These are phyloP conservation scores for Desmophyllum pertusum DNA, from an alignment of 92 coral and sea anemone species.

Conservation along the genomic window DNA sequence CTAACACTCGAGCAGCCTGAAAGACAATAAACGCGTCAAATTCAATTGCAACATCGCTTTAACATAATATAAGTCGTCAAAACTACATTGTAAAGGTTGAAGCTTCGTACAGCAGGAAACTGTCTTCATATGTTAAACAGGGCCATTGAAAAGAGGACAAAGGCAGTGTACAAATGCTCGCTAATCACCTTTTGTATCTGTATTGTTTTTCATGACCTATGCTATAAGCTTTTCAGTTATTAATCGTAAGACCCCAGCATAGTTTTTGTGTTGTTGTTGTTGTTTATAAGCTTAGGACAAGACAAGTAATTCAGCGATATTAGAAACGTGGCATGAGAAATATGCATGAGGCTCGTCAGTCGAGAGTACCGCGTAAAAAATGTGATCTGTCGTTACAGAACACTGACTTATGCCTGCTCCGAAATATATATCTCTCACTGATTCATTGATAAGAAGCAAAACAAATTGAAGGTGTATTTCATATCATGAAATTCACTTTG, in stretches of 20 bases:
- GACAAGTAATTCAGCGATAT: not conserved
- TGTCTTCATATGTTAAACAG: constrained; percentile 41
- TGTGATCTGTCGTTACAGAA: not conserved
- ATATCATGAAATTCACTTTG: no score
- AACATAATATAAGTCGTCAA: not conserved
- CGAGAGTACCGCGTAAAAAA: not conserved
- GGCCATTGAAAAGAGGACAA: constrained; percentile 21
- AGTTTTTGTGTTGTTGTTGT: not conserved
- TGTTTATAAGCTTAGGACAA: not conserved
- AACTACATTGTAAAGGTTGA: constrained; percentile 3
- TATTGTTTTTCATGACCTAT: constrained; percentile 23
- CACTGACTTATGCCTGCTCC: not conserved
- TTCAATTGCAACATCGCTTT: not conserved
- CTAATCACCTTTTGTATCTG: constrained; percentile 18
- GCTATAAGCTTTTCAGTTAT: not conserved
- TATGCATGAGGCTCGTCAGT: not conserved
- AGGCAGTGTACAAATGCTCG: constrained; percentile 14
- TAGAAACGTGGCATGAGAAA: not conserved
- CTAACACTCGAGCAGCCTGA: not conserved
- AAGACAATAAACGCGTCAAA: not conserved
- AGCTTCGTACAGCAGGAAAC: constrained; percentile 1
- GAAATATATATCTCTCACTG: no score
- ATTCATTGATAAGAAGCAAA: not conserved
- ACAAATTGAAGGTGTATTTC: no score
- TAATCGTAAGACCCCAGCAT: not conserved